Base-by-base conservation (phyloP, 1,140 invertebrate genomes). In the Drosophila dunni region DNA sequence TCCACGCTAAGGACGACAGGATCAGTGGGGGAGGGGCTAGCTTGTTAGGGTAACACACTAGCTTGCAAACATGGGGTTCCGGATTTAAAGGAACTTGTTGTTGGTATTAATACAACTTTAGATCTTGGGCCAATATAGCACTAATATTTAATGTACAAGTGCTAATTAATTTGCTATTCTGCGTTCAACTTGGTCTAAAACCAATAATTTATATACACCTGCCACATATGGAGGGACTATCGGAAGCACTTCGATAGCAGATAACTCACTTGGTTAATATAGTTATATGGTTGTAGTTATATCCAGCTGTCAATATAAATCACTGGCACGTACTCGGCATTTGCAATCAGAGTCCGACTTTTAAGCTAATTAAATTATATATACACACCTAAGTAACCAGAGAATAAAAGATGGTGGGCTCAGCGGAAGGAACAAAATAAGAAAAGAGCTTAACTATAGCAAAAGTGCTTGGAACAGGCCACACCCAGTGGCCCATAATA, bases 291-390 rank as follows among this genome's bases (percentile, higher is more conserved):
- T 17, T 20, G 34, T 17, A 44, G 38, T 64, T 42, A 45, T 36
- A 36, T 45, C 61, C 34, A 74, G 81, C 56, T 70, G 71, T 57
- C 74, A 57, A 66, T 72, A 85, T 86, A 86, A 86, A 81, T 85
- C 81, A 85, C 81, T 44, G 62, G 33, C 81, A 77, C 67, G 70
- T 40, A 60, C 63, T 53, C 54, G 20, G 44, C 15, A 48, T 57
- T 24, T 57, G 17, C 40, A 63, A 50, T 73, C 53, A 60, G 33
- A 36, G 62, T 10, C 36, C 6, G 64, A 86, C 82, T 88, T 79
- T 88, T 86, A 77, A 88, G 82, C 83, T 86, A 86, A 86, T 86
- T 82, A 86, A 86, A 86, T 86, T 86, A 86, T 79, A 79, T 77
- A 83, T 85, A 86, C 79, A 70, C 67, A 83, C 56, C 70, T 73